A percentile compares a stretch with the other conserved stretches of the same genome.
These are phyloP conservation scores for Argya squamiceps DNA, from an alignment of 2,797 vertebrate species.

Conservation along the genomic window DNA sequence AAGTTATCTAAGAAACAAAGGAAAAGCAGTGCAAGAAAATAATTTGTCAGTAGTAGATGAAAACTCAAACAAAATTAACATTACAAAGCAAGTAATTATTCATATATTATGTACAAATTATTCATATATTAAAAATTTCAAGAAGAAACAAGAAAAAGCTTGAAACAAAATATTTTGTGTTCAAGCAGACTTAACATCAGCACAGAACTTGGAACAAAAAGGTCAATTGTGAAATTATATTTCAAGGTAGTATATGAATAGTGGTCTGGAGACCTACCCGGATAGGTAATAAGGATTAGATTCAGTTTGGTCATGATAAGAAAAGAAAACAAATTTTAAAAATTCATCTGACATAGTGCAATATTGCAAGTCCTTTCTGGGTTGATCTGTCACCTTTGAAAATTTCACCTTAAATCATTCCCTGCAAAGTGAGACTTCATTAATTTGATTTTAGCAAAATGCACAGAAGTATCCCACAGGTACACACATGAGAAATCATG, in stretches of 20 bases:
- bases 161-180: not conserved
- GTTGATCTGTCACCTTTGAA: not conserved
- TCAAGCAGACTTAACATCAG: not conserved
- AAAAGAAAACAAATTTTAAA: not conserved
- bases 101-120: not conserved
- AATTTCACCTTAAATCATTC: not conserved
- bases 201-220: not conserved
- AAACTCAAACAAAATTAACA: not conserved
- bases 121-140: not conserved
- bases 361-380: not conserved
- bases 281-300: not conserved
- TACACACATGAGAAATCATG: not conserved
- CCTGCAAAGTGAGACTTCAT: not conserved
- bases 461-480: not conserved
- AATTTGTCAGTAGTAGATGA: not conserved
- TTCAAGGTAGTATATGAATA: not conserved
- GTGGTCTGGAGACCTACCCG: not conserved
- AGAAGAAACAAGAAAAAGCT: not conserved
- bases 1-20: not conserved
- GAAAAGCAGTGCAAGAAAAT: not conserved
- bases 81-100: not conserved
- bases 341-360: not conserved
- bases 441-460: not conserved
- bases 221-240: fast-evolving
- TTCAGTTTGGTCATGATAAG: not conserved